phyloP scores from a whole-genome alignment of 1,140 invertebrate genomes.

The Steinernema khuongi region DNA sequence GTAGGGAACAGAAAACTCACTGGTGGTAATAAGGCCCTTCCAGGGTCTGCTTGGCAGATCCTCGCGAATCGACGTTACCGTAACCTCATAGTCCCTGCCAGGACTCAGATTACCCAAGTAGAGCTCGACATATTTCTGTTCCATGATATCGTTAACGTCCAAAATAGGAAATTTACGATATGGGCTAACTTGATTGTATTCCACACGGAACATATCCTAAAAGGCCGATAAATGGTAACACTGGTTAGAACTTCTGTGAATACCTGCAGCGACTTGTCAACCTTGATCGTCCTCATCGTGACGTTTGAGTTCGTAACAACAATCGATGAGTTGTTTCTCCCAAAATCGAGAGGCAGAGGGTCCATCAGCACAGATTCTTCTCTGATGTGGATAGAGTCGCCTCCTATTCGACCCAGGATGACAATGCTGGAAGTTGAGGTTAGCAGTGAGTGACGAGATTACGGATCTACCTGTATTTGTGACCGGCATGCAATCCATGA shows the following conservation, averaged over 20 bases:
- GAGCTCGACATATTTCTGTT: conserved; percentile 52
- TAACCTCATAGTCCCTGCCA: conserved; percentile 50
- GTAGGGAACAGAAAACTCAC: conserved; percentile 32
- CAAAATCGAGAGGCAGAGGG: conserved; percentile 48
- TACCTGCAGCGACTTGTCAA: conserved; percentile 42
- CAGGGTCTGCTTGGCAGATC: conserved; percentile 49
- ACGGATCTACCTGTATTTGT: conserved; percentile 41
- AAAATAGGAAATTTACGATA: conserved; percentile 52
- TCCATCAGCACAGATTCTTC: conserved; percentile 55
- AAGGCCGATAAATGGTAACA: neutral
- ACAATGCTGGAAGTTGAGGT: conserved; percentile 36
- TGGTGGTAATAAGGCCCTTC: conserved; percentile 51
- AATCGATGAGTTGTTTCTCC: conserved; percentile 32
- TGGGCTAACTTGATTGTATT: conserved; percentile 51
- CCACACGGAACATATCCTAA: conserved; percentile 46
- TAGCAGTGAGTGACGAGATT: neutral
- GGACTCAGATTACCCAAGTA: conserved; percentile 56
- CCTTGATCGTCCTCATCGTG: conserved; percentile 46
- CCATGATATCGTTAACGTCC: conserved; percentile 53
- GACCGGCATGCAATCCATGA: conserved; percentile 51
- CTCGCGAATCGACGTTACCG: conserved; percentile 45
- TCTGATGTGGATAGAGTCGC: conserved; percentile 46
- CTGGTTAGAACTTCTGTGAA: neutral
- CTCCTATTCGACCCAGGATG: conserved; percentile 46
- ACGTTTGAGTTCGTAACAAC: conserved; percentile 40